Conservation (phyloP, 2,113 vertebrate species). For the Colossoma macropomum region DNA sequence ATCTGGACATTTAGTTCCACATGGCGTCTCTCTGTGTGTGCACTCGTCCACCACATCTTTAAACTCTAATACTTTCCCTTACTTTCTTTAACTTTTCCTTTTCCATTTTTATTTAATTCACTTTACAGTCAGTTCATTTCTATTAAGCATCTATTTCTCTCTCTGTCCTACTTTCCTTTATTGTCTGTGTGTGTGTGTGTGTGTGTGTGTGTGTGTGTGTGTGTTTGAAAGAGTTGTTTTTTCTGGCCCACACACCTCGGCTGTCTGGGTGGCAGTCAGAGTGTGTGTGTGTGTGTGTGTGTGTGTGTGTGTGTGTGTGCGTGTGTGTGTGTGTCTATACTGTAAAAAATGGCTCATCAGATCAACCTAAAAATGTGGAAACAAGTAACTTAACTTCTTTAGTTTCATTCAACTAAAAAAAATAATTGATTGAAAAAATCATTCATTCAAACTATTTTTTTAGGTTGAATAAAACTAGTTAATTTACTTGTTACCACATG, state of each 20-base stretch:
- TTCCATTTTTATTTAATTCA: neutral
- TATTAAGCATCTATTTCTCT: neutral
- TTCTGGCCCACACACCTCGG: conserved; percentile 76
- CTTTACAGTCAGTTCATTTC: neutral
- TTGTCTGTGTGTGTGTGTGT: neutral
- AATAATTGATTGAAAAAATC: too few relatives aligned
- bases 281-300: conserved; percentile 72
- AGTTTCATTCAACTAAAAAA: too few relatives aligned
- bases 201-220: neutral
- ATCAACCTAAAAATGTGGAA: too few relatives aligned
- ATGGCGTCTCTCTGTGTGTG: conserved; percentile 45
- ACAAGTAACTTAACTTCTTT: too few relatives aligned
- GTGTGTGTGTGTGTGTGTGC: neutral
- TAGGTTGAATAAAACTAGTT: too few relatives aligned
- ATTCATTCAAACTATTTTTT: too few relatives aligned
- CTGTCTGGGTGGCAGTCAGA: conserved; percentile 74
- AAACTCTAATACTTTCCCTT: neutral
- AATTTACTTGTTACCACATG: too few relatives aligned
- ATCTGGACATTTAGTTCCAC: conserved; percentile 60
- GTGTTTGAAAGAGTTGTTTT: neutral
- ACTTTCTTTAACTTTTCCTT: neutral
- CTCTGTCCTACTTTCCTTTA: neutral
- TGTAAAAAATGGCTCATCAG: too few relatives aligned
- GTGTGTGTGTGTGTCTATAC: neutral
- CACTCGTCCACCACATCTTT: neutral